Conservation (phyloP, 2,113 vertebrate species). For the Spea bombifrons region DNA sequence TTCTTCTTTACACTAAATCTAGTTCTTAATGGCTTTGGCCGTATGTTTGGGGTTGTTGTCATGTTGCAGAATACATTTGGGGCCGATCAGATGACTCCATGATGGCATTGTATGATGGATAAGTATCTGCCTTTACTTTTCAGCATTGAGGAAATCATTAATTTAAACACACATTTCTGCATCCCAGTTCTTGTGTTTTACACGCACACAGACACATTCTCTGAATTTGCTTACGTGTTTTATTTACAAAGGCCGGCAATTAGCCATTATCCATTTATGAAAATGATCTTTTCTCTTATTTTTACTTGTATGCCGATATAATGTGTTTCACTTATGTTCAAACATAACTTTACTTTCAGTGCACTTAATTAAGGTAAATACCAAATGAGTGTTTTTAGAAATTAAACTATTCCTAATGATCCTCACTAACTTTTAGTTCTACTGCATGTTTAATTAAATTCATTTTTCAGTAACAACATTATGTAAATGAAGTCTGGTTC, state of each 20-base stretch:
- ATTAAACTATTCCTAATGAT: slow-evolving; percentile 43
- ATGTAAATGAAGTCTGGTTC: slow-evolving; percentile 41
- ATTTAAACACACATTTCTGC: not conserved
- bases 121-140: no score
- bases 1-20: no score
- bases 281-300: not conserved
- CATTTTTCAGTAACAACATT: slow-evolving; percentile 43
- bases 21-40: no score
- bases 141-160: no score
- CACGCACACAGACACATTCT: not conserved
- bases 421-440: slow-evolving; percentile 37
- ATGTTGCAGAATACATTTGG: no score
- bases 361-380: slow-evolving; percentile 41
- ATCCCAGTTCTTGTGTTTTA: not conserved
- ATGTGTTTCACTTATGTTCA: slow-evolving; percentile 1
- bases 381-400: slow-evolving; percentile 41
- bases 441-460: slow-evolving; percentile 41
- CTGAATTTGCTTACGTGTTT: not conserved
- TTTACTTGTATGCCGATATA: not conserved
- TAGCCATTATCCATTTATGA: not conserved
- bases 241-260: not conserved
- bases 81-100: no score
- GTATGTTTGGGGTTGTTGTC: no score
- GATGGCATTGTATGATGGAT: no score
- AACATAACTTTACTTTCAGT: slow-evolving; percentile 4